Base-by-base conservation (phyloP, 2,797 vertebrate species). In the Eurystomus glaucurus region DNA sequence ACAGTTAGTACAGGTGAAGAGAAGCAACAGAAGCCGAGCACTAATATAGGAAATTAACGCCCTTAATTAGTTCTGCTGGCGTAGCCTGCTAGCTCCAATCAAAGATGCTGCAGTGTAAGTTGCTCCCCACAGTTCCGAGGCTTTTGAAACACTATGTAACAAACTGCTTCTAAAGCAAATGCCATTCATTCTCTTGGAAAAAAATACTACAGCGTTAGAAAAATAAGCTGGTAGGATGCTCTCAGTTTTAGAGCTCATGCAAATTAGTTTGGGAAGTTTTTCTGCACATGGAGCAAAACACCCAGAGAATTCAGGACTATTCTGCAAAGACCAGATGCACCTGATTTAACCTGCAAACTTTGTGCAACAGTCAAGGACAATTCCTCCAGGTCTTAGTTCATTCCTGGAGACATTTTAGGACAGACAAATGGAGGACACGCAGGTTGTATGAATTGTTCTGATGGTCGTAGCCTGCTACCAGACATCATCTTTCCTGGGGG, bases 31-130 rank as follows among this genome's bases (percentile, higher is more conserved):
- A 96, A 96, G 45, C 79, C 88, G 93, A 92, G 61, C 57, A 87
- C 64, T 95, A 95, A 95, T 90, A 81, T 39, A 93, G 58, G 81
- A 95, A 97, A 97, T 97, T 97, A 96, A 96, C 37, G 2, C 35
- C 51, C 48, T 88, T 96, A 96, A 96, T 97, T 95, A 97, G 92
- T 95, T 96, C 82, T 95, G 41, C 69, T 91, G 64, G 65, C 4
- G 4, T 60, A 90, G 61, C 80, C 77, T 90, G 19, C 55, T 83
- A 80, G 79, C 80, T 95, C 64, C 10, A 79, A 58, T 84, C 81
- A 81, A 76, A 95, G 92, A 90, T 43, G n/a, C 45, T 77, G 52
- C 68, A 66, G 29, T 62, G 41, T 29, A 82, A 95, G 48, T 48
- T 62, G 35, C 15, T 77, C 62, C 88, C 12, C 35, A 57, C 23